Evolutionary conservation across 2,113 vertebrate species (phyloP), one percentile per base, ranked within the genome.

Genomic region (Pomatostomus ruficeps): DNA sequence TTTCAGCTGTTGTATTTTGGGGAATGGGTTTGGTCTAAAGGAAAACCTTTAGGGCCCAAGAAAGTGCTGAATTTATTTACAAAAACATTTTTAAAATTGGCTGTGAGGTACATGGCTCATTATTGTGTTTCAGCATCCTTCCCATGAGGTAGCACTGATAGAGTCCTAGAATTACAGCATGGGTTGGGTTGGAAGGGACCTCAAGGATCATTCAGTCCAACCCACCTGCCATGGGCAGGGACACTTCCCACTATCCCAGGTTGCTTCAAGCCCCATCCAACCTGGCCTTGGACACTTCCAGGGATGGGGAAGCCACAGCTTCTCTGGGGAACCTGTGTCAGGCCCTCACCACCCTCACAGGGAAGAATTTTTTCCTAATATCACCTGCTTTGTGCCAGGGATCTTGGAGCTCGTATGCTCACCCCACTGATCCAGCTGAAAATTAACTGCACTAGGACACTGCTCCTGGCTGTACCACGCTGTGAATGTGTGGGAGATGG

Each of bases 401-500:
- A 48, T 36, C 11, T 36, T 20, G 3, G 48, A 40, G 52, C 8
- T 35, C 1, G 3, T 18, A 62, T 23, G 13, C 45, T 25, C 40
- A n/a, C 6, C 4, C 29, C 67, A 20, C 28, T 11, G 71, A 49
- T 9, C 40, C 59, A 57, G 42, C 36, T 36, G 79, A 68, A 68
- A 61, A 52, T 23, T 8, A 75, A 36, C 48, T 23, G 38, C 11
- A 4, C 29, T 15, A 24, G n/a, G 8, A 45, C 35, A 20, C 12
- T 3, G 7, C 10, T 63, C 28, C 12, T 12, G 5, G 20, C 15
- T 33, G 33, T 33, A 36, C 40, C 33, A 11, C 0, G 0, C 35
- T 0, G 0, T 40, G 46, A 51, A 40, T 0, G 2, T 15, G 11
- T 29, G 13, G 61, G 51, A 54, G 22, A 22, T 14, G 26, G 21